Evolutionary conservation across 1,140 invertebrate genomes (phyloP).

Genomic region (Leptinotarsa undecemlineata): DNA sequence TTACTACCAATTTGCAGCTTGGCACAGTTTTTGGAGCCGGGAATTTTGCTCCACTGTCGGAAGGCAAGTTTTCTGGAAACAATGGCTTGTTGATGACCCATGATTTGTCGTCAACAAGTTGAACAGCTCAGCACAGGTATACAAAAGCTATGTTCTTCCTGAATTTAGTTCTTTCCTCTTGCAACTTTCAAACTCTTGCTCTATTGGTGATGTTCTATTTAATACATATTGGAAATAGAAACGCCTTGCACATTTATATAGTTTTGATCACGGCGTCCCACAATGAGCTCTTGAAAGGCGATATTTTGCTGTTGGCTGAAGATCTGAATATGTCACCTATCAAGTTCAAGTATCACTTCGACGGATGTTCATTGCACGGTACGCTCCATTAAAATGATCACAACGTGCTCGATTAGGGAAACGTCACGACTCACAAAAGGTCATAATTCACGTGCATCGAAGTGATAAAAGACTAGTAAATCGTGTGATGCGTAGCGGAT

Average conservation of each 20-base stretch:
- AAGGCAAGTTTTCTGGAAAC: too few relatives aligned
- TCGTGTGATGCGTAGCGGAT: conserved; percentile 29
- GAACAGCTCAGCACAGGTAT: too few relatives aligned
- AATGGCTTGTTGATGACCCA: too few relatives aligned
- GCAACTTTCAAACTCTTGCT: too few relatives aligned
- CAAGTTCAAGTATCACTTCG: not conserved
- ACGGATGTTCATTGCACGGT: not conserved
- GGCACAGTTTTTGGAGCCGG: too few relatives aligned
- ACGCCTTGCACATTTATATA: not conserved
- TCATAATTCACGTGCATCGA: conserved; percentile 1
- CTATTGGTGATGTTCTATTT: too few relatives aligned
- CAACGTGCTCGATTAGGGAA: not conserved
- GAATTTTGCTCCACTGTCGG: too few relatives aligned
- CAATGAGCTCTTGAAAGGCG: not conserved
- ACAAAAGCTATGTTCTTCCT: too few relatives aligned
- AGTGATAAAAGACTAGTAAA: conserved; percentile 24
- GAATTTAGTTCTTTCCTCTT: too few relatives aligned
- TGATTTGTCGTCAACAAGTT: too few relatives aligned
- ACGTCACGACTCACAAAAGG: not conserved
- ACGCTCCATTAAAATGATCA: conserved; percentile 12
- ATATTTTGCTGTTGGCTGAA: not conserved
- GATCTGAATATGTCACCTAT: not conserved
- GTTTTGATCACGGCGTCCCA: not conserved
- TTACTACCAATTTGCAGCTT: too few relatives aligned
- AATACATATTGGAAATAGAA: too few relatives aligned